Conservation (phyloP, 2,797 vertebrate species). For the Acanthiza pusilla region DNA sequence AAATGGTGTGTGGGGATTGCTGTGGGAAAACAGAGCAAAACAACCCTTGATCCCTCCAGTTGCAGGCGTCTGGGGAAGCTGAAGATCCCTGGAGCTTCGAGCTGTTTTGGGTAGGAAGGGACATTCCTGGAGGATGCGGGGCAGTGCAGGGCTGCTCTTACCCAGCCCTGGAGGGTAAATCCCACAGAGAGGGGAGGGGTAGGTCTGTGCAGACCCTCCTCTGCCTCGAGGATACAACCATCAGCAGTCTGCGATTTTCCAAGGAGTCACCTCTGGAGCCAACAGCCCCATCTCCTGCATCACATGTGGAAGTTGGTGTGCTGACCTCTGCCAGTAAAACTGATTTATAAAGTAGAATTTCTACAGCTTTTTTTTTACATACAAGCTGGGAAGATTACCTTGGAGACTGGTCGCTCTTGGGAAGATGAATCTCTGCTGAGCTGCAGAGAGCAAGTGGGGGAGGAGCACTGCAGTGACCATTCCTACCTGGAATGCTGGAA, state of each 20-base stretch:
- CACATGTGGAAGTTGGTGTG: accelerated
- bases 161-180: neutral
- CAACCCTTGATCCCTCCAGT: neutral
- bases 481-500: neutral
- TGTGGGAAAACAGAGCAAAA: neutral
- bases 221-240: neutral
- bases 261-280: neutral
- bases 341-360: neutral
- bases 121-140: neutral
- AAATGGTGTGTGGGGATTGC: neutral
- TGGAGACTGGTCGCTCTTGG: neutral
- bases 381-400: neutral
- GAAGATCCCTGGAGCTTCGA: neutral
- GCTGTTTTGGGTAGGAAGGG: neutral
- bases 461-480: neutral
- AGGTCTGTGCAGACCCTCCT: neutral
- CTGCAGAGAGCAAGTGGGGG: neutral
- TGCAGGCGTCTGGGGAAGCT: neutral
- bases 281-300: neutral
- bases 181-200: accelerated
- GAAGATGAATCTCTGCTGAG: neutral
- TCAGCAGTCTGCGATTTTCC: neutral
- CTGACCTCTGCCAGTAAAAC: neutral
- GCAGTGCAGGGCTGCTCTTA: neutral
- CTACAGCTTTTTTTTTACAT: neutral